Evolutionary conservation across 2,888 invertebrate genomes (phyloP).

Genomic region (Himalopsyche kuldschensis): DNA sequence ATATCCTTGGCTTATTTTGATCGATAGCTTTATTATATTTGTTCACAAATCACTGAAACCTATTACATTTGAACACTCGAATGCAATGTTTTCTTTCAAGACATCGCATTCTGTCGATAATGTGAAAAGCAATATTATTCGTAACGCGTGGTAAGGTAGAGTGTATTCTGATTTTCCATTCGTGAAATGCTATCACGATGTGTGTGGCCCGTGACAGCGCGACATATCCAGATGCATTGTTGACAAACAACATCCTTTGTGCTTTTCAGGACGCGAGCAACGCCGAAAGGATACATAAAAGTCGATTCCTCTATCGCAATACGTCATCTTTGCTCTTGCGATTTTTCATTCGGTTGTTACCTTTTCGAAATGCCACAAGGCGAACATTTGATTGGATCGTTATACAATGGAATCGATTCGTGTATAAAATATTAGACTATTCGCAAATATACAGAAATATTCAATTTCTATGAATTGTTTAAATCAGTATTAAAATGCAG

Average conservation of each 20-base stretch:
- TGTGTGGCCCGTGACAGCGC: neutral
- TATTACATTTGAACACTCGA: no score
- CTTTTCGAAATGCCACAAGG: no score
- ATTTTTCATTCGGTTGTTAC: no score
- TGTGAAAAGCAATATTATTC: neutral
- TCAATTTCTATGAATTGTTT: no score
- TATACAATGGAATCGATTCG: no score
- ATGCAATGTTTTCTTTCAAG: neutral
- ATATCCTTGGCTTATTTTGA: no score
- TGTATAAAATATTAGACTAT: no score
- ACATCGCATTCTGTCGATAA: neutral
- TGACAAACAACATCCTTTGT: neutral
- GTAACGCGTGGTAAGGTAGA: neutral
- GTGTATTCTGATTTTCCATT: neutral
- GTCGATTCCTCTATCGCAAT: neutral
- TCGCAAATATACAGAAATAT: no score
- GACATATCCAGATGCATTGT: neutral
- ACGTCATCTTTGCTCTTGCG: neutral
- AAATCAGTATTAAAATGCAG: no score
- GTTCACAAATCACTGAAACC: no score
- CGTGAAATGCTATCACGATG: neutral
- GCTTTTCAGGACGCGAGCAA: neutral
- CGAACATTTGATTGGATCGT: no score
- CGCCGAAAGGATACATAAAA: neutral
- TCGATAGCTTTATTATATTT: no score